Evolutionary conservation across 2,888 invertebrate genomes (phyloP), one percentile per base, ranked within the genome.

Genomic region (Dilophus febrilis): DNA sequence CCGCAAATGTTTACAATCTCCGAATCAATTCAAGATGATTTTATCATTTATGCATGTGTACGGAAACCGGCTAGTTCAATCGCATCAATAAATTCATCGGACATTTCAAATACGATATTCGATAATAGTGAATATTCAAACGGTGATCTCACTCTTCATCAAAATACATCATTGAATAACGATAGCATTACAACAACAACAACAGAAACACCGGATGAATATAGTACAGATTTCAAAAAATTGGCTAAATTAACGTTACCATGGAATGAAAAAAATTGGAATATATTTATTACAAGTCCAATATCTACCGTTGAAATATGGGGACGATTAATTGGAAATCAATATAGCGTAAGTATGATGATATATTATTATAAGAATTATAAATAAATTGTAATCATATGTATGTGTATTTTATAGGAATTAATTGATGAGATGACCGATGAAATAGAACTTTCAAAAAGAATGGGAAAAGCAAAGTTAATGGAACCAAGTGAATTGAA

Each of bases 321-420:
- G 74, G 67, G 72, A 2, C 64, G 77, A 40, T 65, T 82, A 7
- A 70, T 78, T 44, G 77, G 74, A 35, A 62, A 68, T 11, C 60
- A 73, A 16, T 76, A 74, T 51, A 75, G 71, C 50, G 74, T 73
- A 53, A 65, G 70, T 61, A n/a, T n/a, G n/a, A n/a, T n/a, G n/a
- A n/a, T n/a, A 22, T n/a, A n/a, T 14, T 27, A 31, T 22, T 7
- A 12, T 14, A 8, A 8, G 16, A 14, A 13, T 19, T 26, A 22
- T 6, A 26, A 26, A 27, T 13, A 18, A 33, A 30, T 27, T 14
- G 22, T 36, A 26, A 35, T 27, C 27, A 37, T 8, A 42, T 34
- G n/a, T n/a, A n/a, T n/a, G n/a, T n/a, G n/a, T 26, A 33, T n/a
- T 37, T 46, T 54, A 40, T 47, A 66, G 68, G 65, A 66, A 42